These are phyloP conservation scores for Hemiscyllium ocellatum DNA, from an alignment of 2,113 vertebrate genomes.

Conservation along the genomic window DNA sequence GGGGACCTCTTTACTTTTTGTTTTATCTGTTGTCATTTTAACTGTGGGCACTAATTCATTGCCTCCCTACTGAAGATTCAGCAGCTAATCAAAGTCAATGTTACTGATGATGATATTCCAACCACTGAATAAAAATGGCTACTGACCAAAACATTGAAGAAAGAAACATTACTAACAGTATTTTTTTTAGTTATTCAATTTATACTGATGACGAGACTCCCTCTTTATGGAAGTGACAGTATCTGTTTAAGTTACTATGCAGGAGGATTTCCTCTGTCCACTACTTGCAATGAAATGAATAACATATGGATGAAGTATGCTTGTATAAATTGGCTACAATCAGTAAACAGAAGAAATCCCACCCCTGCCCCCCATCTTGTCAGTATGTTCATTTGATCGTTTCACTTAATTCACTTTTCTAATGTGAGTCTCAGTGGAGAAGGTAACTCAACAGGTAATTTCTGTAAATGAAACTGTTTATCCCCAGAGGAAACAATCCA, in stretches of 20 bases:
- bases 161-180: not conserved
- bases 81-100: not conserved
- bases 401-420: not conserved
- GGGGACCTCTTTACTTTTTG: not conserved
- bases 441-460: not conserved
- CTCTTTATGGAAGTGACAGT: conserved; percentile 9
- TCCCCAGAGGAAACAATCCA: not conserved
- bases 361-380: not conserved
- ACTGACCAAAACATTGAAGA: not conserved
- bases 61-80: not conserved
- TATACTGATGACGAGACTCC: not conserved
- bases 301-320: conserved; percentile 31
- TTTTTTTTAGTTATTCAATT: not conserved
- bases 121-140: not conserved
- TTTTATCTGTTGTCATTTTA: conserved; percentile 19
- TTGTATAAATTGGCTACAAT: conserved; percentile 21
- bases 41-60: not conserved
- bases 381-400: not conserved
- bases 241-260: conserved; percentile 27
- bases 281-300: conserved; percentile 2
- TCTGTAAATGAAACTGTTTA: conserved; percentile 26
- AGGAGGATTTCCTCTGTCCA: conserved; percentile 17
- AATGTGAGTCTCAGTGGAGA: not conserved
- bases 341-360: not conserved
- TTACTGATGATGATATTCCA: not conserved